Percentiles rank a stretch among this genome's conserved stretches.
Evolutionary conservation across 2,113 vertebrate genomes (phyloP).

Genomic region (Dolichotis patagonum): DNA sequence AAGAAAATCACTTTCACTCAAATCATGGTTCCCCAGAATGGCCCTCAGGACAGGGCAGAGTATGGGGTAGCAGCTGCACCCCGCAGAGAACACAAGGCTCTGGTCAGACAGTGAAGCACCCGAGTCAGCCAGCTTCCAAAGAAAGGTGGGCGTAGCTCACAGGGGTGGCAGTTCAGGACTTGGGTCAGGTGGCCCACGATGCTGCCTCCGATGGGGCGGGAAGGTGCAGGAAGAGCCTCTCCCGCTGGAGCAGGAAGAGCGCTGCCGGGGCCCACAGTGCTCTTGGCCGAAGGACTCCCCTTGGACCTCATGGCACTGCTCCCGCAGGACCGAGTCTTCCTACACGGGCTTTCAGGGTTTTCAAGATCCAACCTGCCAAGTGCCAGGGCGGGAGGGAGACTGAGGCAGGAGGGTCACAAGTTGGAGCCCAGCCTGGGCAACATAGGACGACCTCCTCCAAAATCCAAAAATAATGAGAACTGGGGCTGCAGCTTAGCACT

Average conservation of each 20-base stretch:
- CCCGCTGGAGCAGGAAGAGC: background rate
- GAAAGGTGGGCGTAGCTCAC: background rate
- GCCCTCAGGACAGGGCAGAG: background rate
- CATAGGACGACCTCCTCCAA: background rate
- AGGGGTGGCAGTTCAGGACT: background rate
- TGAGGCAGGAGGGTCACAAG: background rate
- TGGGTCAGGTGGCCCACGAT: background rate
- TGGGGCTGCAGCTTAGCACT: background rate
- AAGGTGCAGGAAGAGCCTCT: background rate
- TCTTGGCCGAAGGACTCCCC: background rate
- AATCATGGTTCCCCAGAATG: background rate
- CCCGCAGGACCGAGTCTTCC: background rate
- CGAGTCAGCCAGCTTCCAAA: background rate
- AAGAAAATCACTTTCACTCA: constrained; percentile 72
- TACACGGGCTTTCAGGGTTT: background rate
- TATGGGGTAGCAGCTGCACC: background rate
- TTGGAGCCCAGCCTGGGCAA: background rate
- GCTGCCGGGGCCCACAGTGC: background rate
- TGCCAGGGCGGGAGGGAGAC: background rate
- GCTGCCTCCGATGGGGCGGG: too few species aligned
- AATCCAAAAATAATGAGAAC: background rate
- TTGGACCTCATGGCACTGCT: background rate
- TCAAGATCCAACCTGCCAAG: background rate
- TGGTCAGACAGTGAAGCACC: background rate
- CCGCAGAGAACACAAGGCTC: too few species aligned